These are phyloP conservation scores for Rhagologus leucostigma DNA, from an alignment of 2,113 vertebrate species.

Conservation along the genomic window DNA sequence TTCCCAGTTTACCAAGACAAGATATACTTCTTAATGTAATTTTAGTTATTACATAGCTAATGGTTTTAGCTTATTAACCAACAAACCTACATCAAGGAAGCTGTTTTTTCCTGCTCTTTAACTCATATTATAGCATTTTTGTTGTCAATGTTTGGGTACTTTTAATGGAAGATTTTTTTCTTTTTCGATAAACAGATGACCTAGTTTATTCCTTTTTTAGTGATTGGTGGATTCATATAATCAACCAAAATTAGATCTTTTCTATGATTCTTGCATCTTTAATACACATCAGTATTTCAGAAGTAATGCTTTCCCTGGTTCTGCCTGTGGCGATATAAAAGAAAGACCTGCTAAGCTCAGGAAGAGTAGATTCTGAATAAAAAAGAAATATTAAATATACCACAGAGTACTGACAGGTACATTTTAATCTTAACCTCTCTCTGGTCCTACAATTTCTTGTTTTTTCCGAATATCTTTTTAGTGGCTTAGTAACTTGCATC, in stretches of 20 bases:
- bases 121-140: background rate
- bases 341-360: slow-evolving; percentile 7
- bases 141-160: background rate
- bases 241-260: slow-evolving; percentile 41
- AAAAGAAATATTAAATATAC: background rate
- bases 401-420: background rate
- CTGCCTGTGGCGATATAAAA: slow-evolving; percentile 16
- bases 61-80: slow-evolving; percentile 41
- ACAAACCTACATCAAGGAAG: slow-evolving; percentile 10
- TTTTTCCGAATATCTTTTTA: slow-evolving; percentile 56
- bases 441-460: slow-evolving; percentile 11
- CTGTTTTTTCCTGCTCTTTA: slow-evolving; percentile 4
- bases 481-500: background rate
- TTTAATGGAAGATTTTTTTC: slow-evolving; percentile 1
- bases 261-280: slow-evolving; percentile 11
- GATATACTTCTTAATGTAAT: slow-evolving; percentile 64
- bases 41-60: slow-evolving; percentile 28
- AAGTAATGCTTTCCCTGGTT: slow-evolving; percentile 1
- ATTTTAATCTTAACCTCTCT: slow-evolving; percentile 43
- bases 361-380: slow-evolving; percentile 30
- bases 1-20: slow-evolving; percentile 56
- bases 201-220: slow-evolving; percentile 17
- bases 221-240: slow-evolving; percentile 21
- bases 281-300: slow-evolving; percentile 21
- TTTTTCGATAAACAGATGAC: background rate